Conservation (phyloP, 2,888 invertebrate genomes). For the Latheticus oryzae region DNA sequence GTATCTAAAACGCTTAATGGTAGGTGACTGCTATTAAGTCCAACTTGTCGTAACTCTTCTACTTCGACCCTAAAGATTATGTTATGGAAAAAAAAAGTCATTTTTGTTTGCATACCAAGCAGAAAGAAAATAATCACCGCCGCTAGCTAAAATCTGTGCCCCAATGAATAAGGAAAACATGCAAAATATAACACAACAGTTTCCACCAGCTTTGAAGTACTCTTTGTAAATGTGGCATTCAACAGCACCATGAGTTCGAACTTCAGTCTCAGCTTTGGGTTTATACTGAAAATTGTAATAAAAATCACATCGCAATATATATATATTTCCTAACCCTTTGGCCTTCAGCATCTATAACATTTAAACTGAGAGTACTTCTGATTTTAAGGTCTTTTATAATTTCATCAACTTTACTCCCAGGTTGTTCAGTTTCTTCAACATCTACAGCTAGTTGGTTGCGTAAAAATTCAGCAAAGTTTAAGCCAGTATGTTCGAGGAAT, state of each 20-base stretch:
- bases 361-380: constrained; percentile 35
- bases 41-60: constrained; percentile 48
- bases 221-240: constrained; percentile 66
- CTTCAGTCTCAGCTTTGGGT: constrained; percentile 66
- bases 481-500: constrained; percentile 63
- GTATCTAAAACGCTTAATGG: constrained; percentile 29
- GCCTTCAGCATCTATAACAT: constrained; percentile 52
- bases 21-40: background rate
- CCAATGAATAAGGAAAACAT: constrained; percentile 68
- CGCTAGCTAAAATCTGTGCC: constrained; percentile 66
- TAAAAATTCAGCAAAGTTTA: constrained; percentile 64
- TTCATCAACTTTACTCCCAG: constrained; percentile 18
- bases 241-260: constrained; percentile 69
- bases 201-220: constrained; percentile 72
- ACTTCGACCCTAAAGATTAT: constrained; percentile 52
- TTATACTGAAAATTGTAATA: constrained; percentile 48
- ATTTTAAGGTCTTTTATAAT: constrained; percentile 41
- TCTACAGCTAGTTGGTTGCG: constrained; percentile 42
- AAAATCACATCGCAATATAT: constrained; percentile 17
- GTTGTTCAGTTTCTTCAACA: background rate
- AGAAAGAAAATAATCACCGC: constrained; percentile 61
- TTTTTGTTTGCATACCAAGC: constrained; percentile 58
- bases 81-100: background rate
- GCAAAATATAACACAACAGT: constrained; percentile 66
- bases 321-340: constrained; percentile 50